Evolutionary conservation across 1,140 invertebrate species (phyloP).

Genomic region (Drosophila subpulchrella): DNA sequence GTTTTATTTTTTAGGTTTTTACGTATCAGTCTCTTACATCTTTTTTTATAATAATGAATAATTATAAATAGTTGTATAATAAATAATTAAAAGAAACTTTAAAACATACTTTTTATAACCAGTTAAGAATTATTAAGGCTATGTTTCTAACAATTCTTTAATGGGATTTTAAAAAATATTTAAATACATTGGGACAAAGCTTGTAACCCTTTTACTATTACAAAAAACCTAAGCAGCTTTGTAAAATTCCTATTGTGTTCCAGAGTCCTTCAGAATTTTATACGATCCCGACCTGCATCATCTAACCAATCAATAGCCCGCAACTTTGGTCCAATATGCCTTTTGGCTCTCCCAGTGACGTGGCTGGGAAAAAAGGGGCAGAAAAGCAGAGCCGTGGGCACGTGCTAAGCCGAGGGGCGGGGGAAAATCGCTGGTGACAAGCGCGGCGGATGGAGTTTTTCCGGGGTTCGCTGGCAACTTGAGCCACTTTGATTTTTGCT

Average conservation of each 20-base stretch:
- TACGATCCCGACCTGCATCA: background rate
- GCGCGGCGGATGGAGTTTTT: slow-evolving; percentile 15
- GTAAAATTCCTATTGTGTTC: background rate
- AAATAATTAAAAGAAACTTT: background rate
- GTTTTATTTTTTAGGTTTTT: too few species aligned
- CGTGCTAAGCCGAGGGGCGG: slow-evolving; percentile 33
- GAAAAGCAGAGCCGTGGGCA: slow-evolving; percentile 24
- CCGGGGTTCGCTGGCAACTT: slow-evolving; percentile 63
- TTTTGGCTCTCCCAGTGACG: slow-evolving; percentile 13
- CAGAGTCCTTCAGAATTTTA: background rate
- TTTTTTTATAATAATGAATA: too few species aligned
- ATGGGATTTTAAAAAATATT: background rate
- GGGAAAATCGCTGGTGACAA: slow-evolving; percentile 22
- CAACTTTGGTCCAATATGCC: slow-evolving; percentile 27
- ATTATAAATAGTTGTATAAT: background rate
- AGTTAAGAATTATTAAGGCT: too few species aligned
- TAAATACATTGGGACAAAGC: too few species aligned
- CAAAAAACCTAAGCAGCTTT: background rate
- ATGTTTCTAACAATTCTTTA: too few species aligned
- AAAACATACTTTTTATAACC: too few species aligned
- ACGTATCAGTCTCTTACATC: too few species aligned
- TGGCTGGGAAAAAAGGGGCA: slow-evolving; percentile 15
- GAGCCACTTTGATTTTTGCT: slow-evolving; percentile 83
- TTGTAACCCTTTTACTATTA: too few species aligned
- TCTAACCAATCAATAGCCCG: slow-evolving; percentile 21